Conservation (phyloP, 2,113 vertebrate species). For the Atractosteus spatula region DNA sequence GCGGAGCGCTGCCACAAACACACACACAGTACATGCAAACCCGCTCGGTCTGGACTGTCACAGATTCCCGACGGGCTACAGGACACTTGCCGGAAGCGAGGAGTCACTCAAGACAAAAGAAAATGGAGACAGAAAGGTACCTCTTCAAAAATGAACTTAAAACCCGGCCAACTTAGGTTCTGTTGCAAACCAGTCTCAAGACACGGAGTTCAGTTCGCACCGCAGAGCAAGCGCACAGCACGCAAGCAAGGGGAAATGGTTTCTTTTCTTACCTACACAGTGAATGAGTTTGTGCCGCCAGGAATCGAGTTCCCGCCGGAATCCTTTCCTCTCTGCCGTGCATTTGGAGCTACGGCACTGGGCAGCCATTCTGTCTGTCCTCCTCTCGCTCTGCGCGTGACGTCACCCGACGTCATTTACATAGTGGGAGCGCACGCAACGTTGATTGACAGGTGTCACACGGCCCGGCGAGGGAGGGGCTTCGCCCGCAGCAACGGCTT, state of each 20-base stretch:
- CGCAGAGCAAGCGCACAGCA: neutral
- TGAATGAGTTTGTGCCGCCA: constrained; percentile 94
- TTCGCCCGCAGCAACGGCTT: too few species aligned
- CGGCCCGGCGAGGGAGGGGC: constrained; percentile 16
- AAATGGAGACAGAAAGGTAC: constrained; percentile 47
- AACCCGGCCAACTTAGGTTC: neutral
- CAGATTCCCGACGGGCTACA: constrained; percentile 21
- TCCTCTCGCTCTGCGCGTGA: constrained; percentile 76
- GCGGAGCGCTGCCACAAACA: neutral
- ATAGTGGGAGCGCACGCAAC: constrained; percentile 55
- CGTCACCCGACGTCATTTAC: constrained; percentile 76
- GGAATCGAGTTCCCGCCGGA: constrained; percentile 95
- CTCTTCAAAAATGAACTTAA: constrained; percentile 28
- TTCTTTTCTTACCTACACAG: constrained; percentile 84
- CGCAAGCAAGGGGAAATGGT: neutral
- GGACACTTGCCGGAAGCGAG: constrained; percentile 36
- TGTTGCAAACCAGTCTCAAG: neutral
- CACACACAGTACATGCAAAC: neutral
- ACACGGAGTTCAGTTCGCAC: neutral
- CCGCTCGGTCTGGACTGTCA: constrained; percentile 25
- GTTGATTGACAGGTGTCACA: constrained; percentile 44
- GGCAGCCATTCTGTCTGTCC: constrained; percentile 88
- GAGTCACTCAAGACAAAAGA: constrained; percentile 58
- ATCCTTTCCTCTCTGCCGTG: constrained; percentile 90
- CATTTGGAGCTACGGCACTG: constrained; percentile 91